phyloP scores from a whole-genome alignment of 1,140 invertebrate genomes.

The Drosophila kikkawai region DNA sequence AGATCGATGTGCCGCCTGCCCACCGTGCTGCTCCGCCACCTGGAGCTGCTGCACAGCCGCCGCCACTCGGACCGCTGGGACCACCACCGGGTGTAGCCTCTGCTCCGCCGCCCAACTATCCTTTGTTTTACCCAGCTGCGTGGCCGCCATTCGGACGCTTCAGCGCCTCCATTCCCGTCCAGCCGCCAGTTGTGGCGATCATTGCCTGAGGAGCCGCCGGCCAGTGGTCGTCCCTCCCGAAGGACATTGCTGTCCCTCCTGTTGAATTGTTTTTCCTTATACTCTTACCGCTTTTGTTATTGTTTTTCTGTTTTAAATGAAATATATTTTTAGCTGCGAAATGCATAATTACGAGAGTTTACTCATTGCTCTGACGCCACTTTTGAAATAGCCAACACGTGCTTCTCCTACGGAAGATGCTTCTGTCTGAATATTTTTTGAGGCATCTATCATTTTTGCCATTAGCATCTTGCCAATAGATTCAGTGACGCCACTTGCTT shows the following conservation, averaged over 20 bases:
- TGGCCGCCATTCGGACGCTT: slow-evolving; percentile 73
- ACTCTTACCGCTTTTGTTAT: slow-evolving; percentile 16
- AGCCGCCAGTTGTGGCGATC: not conserved
- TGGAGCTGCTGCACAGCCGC: slow-evolving; percentile 25
- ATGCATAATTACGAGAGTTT: slow-evolving; percentile 18
- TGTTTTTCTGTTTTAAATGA: slow-evolving; percentile 16
- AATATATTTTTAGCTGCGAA: slow-evolving; percentile 29
- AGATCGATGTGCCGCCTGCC: slow-evolving; percentile 59
- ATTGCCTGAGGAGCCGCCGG: slow-evolving; percentile 3
- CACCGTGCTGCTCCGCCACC: slow-evolving; percentile 50
- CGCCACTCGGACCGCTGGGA: slow-evolving; percentile 17
- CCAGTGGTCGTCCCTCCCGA: not conserved
- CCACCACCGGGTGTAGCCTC: slow-evolving; percentile 22
- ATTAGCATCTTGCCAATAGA: slow-evolving; percentile 17
- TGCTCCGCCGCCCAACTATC: slow-evolving; percentile 53
- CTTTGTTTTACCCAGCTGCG: slow-evolving; percentile 67
- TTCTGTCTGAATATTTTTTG: not conserved
- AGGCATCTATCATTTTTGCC: not conserved
- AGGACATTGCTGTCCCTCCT: slow-evolving; percentile 32
- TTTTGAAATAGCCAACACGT: slow-evolving; percentile 34
- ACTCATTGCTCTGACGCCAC: slow-evolving; percentile 28
- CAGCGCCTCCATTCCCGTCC: slow-evolving; percentile 34
- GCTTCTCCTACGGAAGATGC: slow-evolving; percentile 29
- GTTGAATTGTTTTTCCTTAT: slow-evolving; percentile 24
- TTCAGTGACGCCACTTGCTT: slow-evolving; percentile 31